phyloP scores from a whole-genome alignment of 2,797 vertebrate species.

The Darevskia mixta region DNA sequence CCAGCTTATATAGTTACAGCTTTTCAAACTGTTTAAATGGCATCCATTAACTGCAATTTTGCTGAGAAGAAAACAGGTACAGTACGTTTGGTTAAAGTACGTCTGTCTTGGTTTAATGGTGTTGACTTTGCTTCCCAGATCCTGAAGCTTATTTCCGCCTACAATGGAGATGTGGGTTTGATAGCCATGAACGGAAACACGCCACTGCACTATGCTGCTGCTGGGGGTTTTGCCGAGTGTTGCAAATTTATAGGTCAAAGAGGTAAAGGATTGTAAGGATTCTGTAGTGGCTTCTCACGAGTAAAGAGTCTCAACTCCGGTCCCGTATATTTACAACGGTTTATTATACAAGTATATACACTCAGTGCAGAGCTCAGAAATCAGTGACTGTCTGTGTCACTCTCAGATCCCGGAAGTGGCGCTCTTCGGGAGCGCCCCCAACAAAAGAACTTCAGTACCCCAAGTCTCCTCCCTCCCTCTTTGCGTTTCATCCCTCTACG shows the following conservation, averaged over 20 bases:
- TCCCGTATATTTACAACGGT: too few relatives aligned
- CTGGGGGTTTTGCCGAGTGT: constrained; percentile 85
- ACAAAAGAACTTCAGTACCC: too few relatives aligned
- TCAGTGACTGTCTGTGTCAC: too few relatives aligned
- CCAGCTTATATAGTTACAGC: background rate
- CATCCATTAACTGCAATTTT: background rate
- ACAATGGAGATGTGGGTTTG: constrained; percentile 84
- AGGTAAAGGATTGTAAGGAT: constrained; percentile 79
- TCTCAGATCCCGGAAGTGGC: too few relatives aligned
- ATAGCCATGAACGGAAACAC: constrained; percentile 85
- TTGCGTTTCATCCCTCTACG: too few relatives aligned
- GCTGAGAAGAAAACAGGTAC: background rate
- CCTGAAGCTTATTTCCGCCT: constrained; percentile 82
- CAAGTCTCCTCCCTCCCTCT: too few relatives aligned
- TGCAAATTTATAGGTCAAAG: constrained; percentile 94
- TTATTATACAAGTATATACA: too few relatives aligned
- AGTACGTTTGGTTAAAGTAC: background rate
- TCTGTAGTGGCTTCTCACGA: too few relatives aligned
- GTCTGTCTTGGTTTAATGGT: background rate
- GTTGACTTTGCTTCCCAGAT: constrained; percentile 73
- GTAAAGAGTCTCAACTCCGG: too few relatives aligned
- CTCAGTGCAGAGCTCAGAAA: too few relatives aligned
- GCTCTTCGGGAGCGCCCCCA: too few relatives aligned
- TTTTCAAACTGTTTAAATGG: background rate
- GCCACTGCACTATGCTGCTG: constrained; percentile 89